Evolutionary conservation across 2,113 vertebrate species (phyloP).

Genomic region (Pterophyllum scalare): DNA sequence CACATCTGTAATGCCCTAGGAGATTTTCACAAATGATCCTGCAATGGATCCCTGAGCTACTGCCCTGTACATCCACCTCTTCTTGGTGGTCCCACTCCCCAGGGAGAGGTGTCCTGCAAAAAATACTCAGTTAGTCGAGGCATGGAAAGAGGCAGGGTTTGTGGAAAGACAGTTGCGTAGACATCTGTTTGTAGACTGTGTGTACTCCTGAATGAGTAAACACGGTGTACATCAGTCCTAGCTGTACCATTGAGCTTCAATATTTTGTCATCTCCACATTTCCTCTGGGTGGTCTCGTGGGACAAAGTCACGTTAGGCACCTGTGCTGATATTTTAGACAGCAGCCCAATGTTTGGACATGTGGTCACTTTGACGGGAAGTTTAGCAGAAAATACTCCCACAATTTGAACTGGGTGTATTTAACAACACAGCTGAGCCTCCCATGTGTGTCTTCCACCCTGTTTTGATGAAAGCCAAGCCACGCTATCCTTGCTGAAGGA

Average conservation of each 20-base stretch:
- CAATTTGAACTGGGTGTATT: constrained; percentile 52
- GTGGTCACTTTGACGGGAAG: constrained; percentile 27
- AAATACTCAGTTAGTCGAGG: constrained; percentile 29
- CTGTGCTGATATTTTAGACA: constrained; percentile 44
- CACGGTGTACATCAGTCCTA: constrained; percentile 49
- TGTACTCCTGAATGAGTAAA: constrained; percentile 46
- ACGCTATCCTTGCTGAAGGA: constrained; percentile 35
- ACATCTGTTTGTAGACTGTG: constrained; percentile 25
- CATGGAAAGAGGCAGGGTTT: constrained; percentile 34
- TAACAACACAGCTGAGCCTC: constrained; percentile 58
- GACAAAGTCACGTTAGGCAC: constrained; percentile 41
- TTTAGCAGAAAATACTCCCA: constrained; percentile 40
- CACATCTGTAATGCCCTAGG: constrained; percentile 40
- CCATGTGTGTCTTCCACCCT: constrained; percentile 35
- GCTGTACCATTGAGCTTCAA: constrained; percentile 43
- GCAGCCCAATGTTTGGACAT: constrained; percentile 48
- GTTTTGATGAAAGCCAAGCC: constrained; percentile 60
- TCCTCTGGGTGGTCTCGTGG: constrained; percentile 20
- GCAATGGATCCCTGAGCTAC: constrained; percentile 19
- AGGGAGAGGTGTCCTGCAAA: constrained; percentile 22
- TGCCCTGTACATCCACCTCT: constrained; percentile 24
- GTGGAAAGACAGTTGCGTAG: constrained; percentile 31
- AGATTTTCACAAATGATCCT: constrained; percentile 46
- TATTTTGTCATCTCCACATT: constrained; percentile 66
- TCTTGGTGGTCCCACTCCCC: constrained; percentile 28